These are phyloP conservation scores for Leptarthrus brevirostris DNA, from an alignment of 2,888 invertebrate species.

Conservation along the genomic window DNA sequence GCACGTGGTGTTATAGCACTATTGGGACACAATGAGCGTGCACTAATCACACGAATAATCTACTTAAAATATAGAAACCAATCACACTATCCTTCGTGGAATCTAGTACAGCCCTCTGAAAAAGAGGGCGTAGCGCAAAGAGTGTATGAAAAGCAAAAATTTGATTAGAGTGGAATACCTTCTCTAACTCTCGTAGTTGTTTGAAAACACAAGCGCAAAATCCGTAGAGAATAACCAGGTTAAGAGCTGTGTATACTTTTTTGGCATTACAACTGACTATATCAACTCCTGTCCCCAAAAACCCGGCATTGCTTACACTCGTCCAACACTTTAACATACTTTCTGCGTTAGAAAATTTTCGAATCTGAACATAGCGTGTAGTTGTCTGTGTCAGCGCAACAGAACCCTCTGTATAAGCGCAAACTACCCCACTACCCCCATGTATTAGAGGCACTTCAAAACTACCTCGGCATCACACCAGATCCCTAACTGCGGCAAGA, in stretches of 20 bases:
- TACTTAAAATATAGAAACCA: constrained; percentile 52
- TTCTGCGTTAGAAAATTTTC: constrained; percentile 42
- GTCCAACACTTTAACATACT: constrained; percentile 47
- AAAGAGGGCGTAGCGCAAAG: constrained; percentile 53
- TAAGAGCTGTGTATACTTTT: constrained; percentile 52
- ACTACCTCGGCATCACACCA: constrained; percentile 43
- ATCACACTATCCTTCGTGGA: constrained; percentile 53
- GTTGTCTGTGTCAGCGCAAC: constrained; percentile 49
- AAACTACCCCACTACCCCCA: constrained; percentile 48
- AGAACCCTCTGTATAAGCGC: constrained; percentile 43
- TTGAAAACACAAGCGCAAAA: constrained; percentile 54
- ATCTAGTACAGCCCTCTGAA: constrained; percentile 53
- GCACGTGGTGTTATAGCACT: background rate
- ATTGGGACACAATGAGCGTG: constrained; percentile 3
- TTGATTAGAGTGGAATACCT: constrained; percentile 52
- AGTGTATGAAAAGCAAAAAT: constrained; percentile 53
- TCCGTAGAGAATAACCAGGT: constrained; percentile 53
- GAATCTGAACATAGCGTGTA: constrained; percentile 41
- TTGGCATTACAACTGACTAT: constrained; percentile 46
- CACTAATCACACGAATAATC: constrained; percentile 48
- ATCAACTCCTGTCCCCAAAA: constrained; percentile 28
- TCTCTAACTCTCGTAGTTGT: constrained; percentile 50
- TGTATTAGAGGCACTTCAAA: constrained; percentile 50
- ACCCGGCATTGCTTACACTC: background rate
- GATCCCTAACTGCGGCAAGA: constrained; percentile 13